Evolutionary conservation across 35 echinoderm and acorn worm genomes (phyloP), one percentile per base, ranked within the genome.

Genomic region (Apostichopus californicus): DNA sequence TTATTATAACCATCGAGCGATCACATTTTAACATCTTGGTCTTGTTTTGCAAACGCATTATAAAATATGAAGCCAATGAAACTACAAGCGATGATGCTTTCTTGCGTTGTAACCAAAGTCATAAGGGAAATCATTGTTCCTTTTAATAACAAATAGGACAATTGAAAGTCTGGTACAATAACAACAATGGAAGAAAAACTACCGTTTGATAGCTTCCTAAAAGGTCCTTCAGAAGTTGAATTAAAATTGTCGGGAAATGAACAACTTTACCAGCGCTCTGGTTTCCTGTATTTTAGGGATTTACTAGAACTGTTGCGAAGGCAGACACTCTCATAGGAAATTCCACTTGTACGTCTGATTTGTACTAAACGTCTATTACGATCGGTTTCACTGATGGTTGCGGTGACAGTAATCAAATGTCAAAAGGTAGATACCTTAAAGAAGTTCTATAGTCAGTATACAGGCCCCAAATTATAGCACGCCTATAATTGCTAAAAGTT

Each of bases 251-350:
- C 11, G 18, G 79, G 79, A 82, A 82, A 57, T 82, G 79, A 82
- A 82, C 79, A 82, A 82, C 79, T 82, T 82, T 82, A 82, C 79
- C 52, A 82, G 79, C 15, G 34, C 54, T 82, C 79, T 66, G 63
- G 63, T 66, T 66, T 66, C 63, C 63, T 66, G 63, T 12, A 66
- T 66, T 46, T 46, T 46, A 46, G 34, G 34, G 34, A 46, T 46
- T 46, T 46, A 46, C 34, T 0, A 3, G 34, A 46, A 46, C 34
- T 66, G 9, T 12, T 66, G 63, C 9, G 15, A 66, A 66, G 63
- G 63, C 63, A 66, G 63, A 66, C 63, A 12, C 9, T 66, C 15
- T 12, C 63, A 17, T 4, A 5, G 63, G 63, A 66, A 66, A 66
- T 17, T 66, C 9, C 63, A 9, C 63, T 66, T 66, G 63, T 66